Conservation (phyloP, 2,113 vertebrate genomes). For the Gobius niger region DNA sequence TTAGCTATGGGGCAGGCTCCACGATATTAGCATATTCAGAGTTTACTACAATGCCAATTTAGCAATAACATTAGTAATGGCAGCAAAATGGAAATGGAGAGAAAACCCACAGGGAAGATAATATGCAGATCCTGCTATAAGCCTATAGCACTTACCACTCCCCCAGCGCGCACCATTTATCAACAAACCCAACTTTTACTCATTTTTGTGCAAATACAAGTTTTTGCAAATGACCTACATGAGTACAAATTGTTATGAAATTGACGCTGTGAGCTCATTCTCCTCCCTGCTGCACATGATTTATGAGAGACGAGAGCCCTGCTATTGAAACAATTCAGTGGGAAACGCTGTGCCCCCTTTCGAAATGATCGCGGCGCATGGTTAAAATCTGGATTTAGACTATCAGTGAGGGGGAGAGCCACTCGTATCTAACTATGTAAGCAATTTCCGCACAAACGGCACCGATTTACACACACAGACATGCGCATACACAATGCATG, state of each 20-base stretch:
- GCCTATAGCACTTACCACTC: neutral
- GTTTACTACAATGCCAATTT: neutral
- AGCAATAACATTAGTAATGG: neutral
- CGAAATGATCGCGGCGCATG: conserved; percentile 13
- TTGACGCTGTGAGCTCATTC: conserved; percentile 32
- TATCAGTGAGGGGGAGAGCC: too few species aligned
- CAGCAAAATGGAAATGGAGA: neutral
- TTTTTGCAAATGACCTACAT: conserved; percentile 14
- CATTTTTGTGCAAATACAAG: conserved; percentile 9
- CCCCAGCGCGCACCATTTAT: neutral
- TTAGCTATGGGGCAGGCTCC: neutral
- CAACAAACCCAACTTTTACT: neutral
- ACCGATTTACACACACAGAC: conserved; percentile 4
- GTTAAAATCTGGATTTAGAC: too few species aligned
- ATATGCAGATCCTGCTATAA: neutral
- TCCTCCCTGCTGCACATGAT: conserved; percentile 33
- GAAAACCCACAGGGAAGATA: neutral
- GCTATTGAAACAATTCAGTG: conserved; percentile 38
- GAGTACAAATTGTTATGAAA: conserved; percentile 41
- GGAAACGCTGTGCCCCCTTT: conserved; percentile 38
- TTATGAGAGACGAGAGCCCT: conserved; percentile 37
- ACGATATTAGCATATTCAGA: neutral
- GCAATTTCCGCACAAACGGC: conserved; percentile 2
- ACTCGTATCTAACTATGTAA: too few species aligned
- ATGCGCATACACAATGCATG: neutral